Base-by-base conservation (phyloP, 2,113 vertebrate genomes). In the Xerus inauris region DNA sequence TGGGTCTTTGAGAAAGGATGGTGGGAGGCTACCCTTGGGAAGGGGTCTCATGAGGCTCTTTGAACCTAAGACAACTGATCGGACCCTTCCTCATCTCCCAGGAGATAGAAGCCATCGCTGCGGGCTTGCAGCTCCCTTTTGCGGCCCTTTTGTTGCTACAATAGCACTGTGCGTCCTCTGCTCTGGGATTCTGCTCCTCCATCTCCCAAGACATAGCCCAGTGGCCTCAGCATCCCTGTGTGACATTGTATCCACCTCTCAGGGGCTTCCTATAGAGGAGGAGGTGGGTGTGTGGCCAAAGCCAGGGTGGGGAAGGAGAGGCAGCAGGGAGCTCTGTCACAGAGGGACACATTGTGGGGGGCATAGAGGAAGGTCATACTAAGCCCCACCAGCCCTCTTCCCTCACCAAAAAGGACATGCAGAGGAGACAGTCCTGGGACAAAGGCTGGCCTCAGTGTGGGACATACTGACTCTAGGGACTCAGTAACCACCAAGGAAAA, bases 101-200 rank as follows among this genome's bases (percentile, higher is more conserved):
- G 38, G 3, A 30, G 26, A 42, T 9, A 28, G 57, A 16, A 26
- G 28, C 11, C 24, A 14, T 14, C 20, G 32, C 26, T 12, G 8
- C 1, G 0, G 6, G 32, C 40, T 24, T 30, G 42, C 16, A 69
- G 49, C 35, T 8, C 28, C 20, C 19, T 30, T 7, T 17, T 20
- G 0, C 5, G 62, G 20, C 4, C 1, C 9, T 72, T 51, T 69
- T 49, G 16, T 57, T 24, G 4, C 26, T 4, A 13, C 2, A 22
- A 6, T 7, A 35, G 64, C 28, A 17, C 40, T 5, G 14, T 54
- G 45, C 30, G 17, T 32, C 10, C 54, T 94, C 62, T 65, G 40
- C 73, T 38, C 54, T 45, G 4, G 16, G n/a, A 75, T 40, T 17
- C 62, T 77, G 51, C 32, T n/a, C 16, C 0, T 57, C 40, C 26